phyloP scores from a whole-genome alignment of 2,113 vertebrate species.

The Centrocercus urophasianus region DNA sequence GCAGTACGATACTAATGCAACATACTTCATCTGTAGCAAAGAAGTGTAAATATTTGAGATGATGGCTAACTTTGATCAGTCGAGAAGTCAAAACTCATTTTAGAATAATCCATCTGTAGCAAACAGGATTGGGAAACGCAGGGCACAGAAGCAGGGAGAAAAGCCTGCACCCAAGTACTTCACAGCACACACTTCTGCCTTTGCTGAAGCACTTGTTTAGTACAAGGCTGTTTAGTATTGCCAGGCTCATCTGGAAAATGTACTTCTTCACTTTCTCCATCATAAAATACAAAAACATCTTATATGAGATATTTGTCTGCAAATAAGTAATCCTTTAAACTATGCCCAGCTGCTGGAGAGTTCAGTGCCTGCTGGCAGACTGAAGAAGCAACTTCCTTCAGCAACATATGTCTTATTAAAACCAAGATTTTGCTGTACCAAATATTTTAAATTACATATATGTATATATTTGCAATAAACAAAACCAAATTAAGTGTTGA shows the following conservation, averaged over 20 bases:
- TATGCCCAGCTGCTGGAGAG: background rate
- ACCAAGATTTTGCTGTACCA: background rate
- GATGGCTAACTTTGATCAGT: background rate
- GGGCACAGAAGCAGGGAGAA: background rate
- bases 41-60: constrained; percentile 30
- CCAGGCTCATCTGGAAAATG: background rate
- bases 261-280: background rate
- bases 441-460: background rate
- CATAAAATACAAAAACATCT: background rate
- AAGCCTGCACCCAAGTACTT: background rate
- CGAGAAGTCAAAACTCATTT: background rate
- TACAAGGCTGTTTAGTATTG: background rate
- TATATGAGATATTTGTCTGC: background rate
- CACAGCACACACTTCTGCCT: background rate
- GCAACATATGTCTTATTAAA: rapidly evolving
- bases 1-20: background rate
- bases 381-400: background rate
- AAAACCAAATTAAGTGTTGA: background rate
- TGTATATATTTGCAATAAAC: background rate
- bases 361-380: background rate
- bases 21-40: background rate
- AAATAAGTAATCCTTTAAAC: background rate
- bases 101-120: background rate
- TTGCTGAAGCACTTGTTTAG: background rate
- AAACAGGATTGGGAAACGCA: background rate